Conservation (phyloP, 2,888 invertebrate genomes). For the Saturnia pavonia region DNA sequence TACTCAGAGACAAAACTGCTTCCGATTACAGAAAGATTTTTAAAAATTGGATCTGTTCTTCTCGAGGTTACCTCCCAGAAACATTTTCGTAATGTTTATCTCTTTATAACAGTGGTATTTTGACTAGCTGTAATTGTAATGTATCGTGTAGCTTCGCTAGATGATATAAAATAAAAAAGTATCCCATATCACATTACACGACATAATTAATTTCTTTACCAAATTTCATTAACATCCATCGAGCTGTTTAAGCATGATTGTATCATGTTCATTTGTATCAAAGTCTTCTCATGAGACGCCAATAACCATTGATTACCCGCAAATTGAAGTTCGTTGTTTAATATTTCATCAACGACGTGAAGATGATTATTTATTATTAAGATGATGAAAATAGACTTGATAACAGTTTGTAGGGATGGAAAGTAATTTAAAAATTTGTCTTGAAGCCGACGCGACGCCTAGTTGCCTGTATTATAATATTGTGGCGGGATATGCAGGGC, state of each 20-base stretch:
- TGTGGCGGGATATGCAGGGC: conserved; percentile 54
- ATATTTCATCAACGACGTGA: neutral
- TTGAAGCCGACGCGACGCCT: conserved; percentile 63
- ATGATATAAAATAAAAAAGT: too few species aligned
- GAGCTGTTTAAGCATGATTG: neutral
- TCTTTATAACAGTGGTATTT: too few species aligned
- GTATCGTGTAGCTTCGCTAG: too few species aligned
- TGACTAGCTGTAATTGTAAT: too few species aligned
- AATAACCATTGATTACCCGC: neutral
- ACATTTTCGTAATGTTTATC: too few species aligned
- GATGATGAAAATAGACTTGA: conserved; percentile 37
- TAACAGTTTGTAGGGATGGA: conserved; percentile 53
- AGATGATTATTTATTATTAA: conserved; percentile 15
- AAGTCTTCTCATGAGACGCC: neutral
- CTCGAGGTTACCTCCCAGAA: too few species aligned
- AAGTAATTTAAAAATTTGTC: conserved; percentile 77
- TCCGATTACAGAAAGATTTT: too few species aligned
- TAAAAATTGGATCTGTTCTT: too few species aligned
- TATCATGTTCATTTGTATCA: neutral
- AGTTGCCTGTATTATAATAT: conserved; percentile 61
- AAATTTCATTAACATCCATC: too few species aligned
- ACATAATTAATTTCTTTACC: too few species aligned
- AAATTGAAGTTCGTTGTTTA: neutral
- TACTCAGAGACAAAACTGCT: too few species aligned
- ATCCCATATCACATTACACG: too few species aligned